These are phyloP conservation scores for Hystrix brachyura DNA, from an alignment of 2,113 vertebrate species.

Conservation along the genomic window DNA sequence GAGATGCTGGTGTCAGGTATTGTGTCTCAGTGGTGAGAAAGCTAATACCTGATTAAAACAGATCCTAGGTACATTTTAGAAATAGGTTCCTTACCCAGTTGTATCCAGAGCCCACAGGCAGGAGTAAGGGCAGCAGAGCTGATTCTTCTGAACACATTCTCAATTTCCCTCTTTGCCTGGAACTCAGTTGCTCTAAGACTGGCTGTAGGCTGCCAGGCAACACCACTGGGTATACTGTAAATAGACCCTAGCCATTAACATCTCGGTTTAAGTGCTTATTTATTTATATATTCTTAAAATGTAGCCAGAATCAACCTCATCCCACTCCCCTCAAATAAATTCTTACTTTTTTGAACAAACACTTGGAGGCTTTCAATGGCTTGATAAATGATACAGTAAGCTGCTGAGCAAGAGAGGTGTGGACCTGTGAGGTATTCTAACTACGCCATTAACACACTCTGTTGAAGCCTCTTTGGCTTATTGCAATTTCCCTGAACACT, in stretches of 20 bases:
- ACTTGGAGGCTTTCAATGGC: background rate
- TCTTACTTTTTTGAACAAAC: background rate
- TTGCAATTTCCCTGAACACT: background rate
- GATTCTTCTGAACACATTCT: conserved; percentile 39
- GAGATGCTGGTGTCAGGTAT: background rate
- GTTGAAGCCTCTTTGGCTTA: background rate
- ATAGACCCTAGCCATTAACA: conserved; percentile 65
- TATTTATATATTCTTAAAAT: conserved; percentile 47
- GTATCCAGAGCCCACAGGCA: background rate
- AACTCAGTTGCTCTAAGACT: conserved; percentile 64
- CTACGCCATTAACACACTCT: background rate
- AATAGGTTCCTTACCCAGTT: background rate
- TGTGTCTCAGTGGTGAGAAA: background rate
- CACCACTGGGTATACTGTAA: conserved; percentile 71
- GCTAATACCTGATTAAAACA: background rate
- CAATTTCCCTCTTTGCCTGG: background rate
- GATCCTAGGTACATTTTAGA: background rate
- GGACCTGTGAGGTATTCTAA: background rate
- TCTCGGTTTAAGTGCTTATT: conserved; percentile 69
- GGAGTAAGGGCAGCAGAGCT: background rate
- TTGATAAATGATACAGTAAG: background rate
- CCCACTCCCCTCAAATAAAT: background rate
- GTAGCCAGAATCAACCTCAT: background rate
- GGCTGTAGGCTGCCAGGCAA: conserved; percentile 82
- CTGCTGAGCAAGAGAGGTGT: background rate